phyloP scores from a whole-genome alignment of 2,888 invertebrate species.

The Tigriopus californicus region DNA sequence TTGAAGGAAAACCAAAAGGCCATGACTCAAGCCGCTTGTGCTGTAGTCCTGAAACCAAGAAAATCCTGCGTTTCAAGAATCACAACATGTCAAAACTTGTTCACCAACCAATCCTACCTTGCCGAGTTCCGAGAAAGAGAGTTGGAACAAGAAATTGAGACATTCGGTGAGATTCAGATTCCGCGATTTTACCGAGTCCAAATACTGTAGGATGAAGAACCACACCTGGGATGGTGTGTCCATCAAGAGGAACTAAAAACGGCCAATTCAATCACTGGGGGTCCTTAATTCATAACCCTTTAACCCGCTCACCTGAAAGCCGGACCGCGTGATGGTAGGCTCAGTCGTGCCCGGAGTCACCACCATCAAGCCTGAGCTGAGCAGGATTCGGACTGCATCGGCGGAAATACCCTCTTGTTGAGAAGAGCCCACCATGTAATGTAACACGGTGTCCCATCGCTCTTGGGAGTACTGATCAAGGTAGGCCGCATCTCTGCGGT shows the following conservation, averaged over 20 bases:
- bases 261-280: too few species aligned
- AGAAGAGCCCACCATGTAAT: constrained; percentile 75
- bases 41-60: constrained; percentile 59
- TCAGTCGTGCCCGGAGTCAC: constrained; percentile 43
- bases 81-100: neutral
- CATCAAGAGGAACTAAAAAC: constrained; percentile 80
- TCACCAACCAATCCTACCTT: constrained; percentile 40
- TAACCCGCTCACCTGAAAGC: too few species aligned
- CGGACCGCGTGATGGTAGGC: constrained; percentile 74
- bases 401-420: constrained; percentile 73
- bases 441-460: constrained; percentile 88
- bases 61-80: neutral
- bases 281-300: too few species aligned
- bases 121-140: constrained; percentile 82
- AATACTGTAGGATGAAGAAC: constrained; percentile 89
- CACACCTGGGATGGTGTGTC: constrained; percentile 56
- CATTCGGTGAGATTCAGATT: constrained; percentile 76
- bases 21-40: constrained; percentile 76
- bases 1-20: constrained; percentile 71
- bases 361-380: constrained; percentile 80
- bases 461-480: constrained; percentile 77
- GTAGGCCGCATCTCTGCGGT: constrained; percentile 66
- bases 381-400: constrained; percentile 70
- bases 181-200: constrained; percentile 73
- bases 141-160: constrained; percentile 82